Evolutionary conservation across 2,113 vertebrate species (phyloP), one percentile per base, ranked within the genome.

Genomic region (Nycticorax nycticorax): DNA sequence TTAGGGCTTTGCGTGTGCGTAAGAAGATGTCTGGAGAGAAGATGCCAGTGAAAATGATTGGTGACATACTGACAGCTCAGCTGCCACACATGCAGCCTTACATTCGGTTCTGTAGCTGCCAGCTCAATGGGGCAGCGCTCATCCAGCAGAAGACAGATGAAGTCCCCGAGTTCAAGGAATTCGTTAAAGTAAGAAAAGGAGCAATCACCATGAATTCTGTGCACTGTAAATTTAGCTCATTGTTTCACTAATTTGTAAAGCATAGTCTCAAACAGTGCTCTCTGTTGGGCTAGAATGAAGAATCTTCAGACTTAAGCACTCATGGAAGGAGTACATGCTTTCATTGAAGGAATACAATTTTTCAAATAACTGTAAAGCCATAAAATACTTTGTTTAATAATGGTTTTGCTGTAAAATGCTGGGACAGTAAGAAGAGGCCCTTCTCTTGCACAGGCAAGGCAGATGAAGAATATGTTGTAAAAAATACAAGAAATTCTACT

Each of bases 21-120:
- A 99, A 99, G 98, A 99, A 99, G 98, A 99, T 99, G 99, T 99
- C 99, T 0, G 99, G 99, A 22, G 99, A 99, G 93, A 99, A 99
- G 95, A 99, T 99, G 99, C 99, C 99, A 0, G 99, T 99, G 97
- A 99, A 99, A 98, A 99, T 99, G 99, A 99, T 99, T 0, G 99
- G 99, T 1, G 99, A 99, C 97, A 99, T 99, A 88, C 98, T 99
- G 97, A 99, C 99, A 0, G 99, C 99, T 8, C 99, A 99, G 98
- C 98, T 99, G 96, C 99, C 99, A 1, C 99, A 99, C 98, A 99
- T 99, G 99, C 99, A 99, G 98, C 99, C 99, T 3, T 99, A 99
- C 95, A 99, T 99, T 96, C 99, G 99, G 48, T 99, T 99, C 98
- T 99, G 99, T 88, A 99, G 99, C 88, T 99, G 99, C 95, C 99